These are phyloP conservation scores for Melanerpes formicivorus DNA, from an alignment of 2,113 vertebrate species.

Conservation along the genomic window DNA sequence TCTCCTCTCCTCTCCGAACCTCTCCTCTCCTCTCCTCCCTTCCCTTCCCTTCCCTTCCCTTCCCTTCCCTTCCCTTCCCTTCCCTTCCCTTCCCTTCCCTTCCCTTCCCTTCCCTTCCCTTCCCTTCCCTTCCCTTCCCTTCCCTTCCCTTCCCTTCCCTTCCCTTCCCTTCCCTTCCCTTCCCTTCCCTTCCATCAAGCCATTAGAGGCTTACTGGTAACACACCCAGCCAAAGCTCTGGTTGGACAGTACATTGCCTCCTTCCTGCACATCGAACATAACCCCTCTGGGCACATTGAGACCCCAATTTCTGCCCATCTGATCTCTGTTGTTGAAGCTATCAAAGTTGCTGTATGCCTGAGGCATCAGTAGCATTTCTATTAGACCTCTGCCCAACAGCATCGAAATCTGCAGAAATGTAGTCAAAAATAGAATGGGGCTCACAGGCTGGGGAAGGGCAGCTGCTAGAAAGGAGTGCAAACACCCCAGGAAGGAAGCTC, in stretches of 20 bases:
- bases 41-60: no score
- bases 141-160: no score
- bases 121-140: no score
- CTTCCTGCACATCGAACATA: rapidly evolving
- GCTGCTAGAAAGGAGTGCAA: not conserved
- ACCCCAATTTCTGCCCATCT: not conserved
- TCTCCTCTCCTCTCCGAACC: no score
- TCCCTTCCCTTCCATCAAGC: not conserved
- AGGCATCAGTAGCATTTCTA: not conserved
- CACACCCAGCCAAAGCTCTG: not conserved
- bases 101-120: no score
- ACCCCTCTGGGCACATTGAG: not conserved
- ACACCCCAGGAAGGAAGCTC: not conserved
- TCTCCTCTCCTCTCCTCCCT: no score
- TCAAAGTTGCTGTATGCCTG: not conserved
- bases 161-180: no score
- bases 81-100: no score
- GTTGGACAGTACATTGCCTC: not conserved
- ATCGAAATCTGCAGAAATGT: rapidly evolving
- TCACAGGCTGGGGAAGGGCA: not conserved
- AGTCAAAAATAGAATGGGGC: not conserved
- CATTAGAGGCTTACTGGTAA: not conserved
- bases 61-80: no score
- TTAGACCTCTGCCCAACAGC: not conserved
- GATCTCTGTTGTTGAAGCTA: not conserved